A percentile compares a stretch with the other conserved stretches of the same genome.
Conservation (phyloP, 2,797 vertebrate species). For the Prionace glauca region DNA sequence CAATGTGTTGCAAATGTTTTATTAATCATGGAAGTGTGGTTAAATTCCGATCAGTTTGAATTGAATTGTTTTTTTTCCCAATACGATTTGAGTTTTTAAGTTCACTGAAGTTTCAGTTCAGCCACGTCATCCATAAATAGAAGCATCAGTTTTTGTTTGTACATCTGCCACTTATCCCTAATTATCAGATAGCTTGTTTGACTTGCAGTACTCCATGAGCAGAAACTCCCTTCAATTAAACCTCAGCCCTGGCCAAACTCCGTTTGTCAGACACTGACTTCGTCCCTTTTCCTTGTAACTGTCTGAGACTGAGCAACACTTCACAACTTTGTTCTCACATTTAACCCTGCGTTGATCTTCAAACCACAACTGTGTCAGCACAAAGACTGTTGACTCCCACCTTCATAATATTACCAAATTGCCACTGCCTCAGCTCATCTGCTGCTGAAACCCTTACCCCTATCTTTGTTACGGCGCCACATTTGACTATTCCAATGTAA, state of each 20-base stretch:
- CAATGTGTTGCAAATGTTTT: neutral
- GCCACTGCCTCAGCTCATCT: neutral
- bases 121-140: neutral
- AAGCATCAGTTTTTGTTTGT: neutral
- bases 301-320: neutral
- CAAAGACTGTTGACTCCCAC: neutral
- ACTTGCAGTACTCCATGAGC: neutral
- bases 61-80: neutral
- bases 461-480: neutral
- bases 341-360: neutral
- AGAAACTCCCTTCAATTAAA: neutral
- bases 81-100: neutral
- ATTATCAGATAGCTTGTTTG: neutral
- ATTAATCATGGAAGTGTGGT: neutral
- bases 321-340: neutral
- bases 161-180: neutral
- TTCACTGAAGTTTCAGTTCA: neutral
- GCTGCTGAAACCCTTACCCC: neutral
- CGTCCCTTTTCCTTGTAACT: too few relatives aligned
- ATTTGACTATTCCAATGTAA: too few relatives aligned
- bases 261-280: neutral
- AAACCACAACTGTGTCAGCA: neutral
- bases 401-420: neutral
- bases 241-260: neutral
- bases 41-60: neutral